Base-by-base conservation (phyloP, 2,888 invertebrate species). In the Tinea semifulvella region DNA sequence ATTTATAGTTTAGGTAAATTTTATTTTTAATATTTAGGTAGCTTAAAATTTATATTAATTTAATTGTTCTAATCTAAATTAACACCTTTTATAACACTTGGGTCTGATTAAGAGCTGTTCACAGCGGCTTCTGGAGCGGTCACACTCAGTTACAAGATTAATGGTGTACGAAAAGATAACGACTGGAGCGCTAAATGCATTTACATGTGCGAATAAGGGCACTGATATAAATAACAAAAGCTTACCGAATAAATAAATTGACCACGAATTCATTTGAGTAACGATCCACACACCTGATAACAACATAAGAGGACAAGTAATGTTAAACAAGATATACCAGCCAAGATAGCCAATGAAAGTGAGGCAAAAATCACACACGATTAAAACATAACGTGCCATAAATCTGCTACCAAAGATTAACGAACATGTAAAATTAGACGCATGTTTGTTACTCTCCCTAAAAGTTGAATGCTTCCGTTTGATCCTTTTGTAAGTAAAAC, bases 111-210 rank as follows among this genome's bases (percentile, higher is more conserved):
- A 77, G 74, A 59, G 67, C 62, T 74, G 65, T 64, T 63, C 65
- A 57, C 58, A 61, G 40, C 26, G 27, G 58, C 59, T 65, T 61
- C 62, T 62, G 60, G 60, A 60, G 56, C 60, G 56, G 65, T 64
- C 27, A 72, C 70, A 76, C 77, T 77, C 77, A 76, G 76, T 69
- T 74, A 80, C 75, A 73, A 77, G 79, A 79, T 80, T 74, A 77
- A 79, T 79, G 72, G 73, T 75, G 77, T 75, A 65, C 66, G 44
- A 53, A 49, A 54, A 64, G 79, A 79, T 79, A 79, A 79, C 66
- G 56, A 65, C 65, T 69, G 74, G 73, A 14, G 68, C 72, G 74
- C 70, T 75, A 76, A 80, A 79, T 79, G 76, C 75, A 74, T 79
- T 79, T 73, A 76, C 77, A 76, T 79, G 76, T 77, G 79, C 68